Evolutionary conservation across 2,113 vertebrate genomes (phyloP).

Genomic region (Glareola pratincola): DNA sequence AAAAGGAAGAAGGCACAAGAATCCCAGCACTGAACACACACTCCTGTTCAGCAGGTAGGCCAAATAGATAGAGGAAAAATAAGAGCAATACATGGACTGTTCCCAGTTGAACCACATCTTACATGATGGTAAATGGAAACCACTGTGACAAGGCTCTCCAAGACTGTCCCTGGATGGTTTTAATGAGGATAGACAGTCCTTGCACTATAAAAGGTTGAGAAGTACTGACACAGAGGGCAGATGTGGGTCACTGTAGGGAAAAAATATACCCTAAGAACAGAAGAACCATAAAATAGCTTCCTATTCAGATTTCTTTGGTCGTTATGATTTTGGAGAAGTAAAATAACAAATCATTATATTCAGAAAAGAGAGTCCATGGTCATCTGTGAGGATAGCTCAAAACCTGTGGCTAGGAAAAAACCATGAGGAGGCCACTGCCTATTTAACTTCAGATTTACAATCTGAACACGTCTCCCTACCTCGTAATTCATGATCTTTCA

Average conservation of each 20-base stretch:
- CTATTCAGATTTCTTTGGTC: background rate
- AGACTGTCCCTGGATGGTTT: background rate
- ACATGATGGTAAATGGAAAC: background rate
- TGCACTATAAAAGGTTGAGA: background rate
- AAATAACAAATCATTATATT: background rate
- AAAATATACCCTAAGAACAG: background rate
- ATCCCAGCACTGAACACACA: background rate
- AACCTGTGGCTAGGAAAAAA: background rate
- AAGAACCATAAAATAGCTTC: background rate
- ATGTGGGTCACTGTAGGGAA: background rate
- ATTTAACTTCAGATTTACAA: background rate
- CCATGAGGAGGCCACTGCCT: background rate
- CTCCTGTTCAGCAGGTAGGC: background rate
- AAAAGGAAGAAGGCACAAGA: background rate
- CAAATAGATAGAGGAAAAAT: background rate
- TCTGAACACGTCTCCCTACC: background rate
- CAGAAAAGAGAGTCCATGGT: background rate
- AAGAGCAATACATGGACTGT: background rate
- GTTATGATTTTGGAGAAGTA: background rate
- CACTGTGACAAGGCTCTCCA: background rate
- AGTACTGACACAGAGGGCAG: background rate
- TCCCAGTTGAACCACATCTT: background rate
- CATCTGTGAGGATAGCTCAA: background rate
- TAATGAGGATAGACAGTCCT: background rate
- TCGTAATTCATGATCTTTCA: background rate